Evolutionary conservation across 2,888 invertebrate genomes (phyloP).

Genomic region (Ischnus inquisitorius): DNA sequence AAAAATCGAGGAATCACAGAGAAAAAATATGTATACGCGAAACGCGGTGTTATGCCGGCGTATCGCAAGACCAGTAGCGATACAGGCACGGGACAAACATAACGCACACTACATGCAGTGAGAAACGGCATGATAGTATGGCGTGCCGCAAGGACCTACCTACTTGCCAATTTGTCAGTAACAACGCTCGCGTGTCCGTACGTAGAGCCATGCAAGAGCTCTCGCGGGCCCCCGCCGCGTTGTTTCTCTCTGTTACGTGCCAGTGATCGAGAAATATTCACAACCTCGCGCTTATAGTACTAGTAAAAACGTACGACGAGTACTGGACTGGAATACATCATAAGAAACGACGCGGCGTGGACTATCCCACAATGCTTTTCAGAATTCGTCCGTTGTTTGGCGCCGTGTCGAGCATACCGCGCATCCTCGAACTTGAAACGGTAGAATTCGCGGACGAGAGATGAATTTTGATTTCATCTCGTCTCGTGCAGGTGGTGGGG

Average conservation of each 20-base stretch:
- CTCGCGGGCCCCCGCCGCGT: constrained; percentile 8
- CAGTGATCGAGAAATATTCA: constrained; percentile 59
- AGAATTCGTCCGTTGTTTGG: neutral
- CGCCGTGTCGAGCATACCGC: constrained; percentile 14
- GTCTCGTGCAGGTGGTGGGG: neutral
- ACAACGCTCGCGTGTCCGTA: constrained; percentile 56
- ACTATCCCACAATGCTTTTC: neutral
- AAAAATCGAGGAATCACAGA: neutral
- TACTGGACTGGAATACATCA: constrained; percentile 19
- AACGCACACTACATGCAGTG: neutral
- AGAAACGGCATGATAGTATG: constrained; percentile 35
- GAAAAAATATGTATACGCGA: neutral
- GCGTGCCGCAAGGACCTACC: constrained; percentile 58
- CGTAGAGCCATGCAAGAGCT: constrained; percentile 15
- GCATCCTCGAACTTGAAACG: constrained; percentile 17
- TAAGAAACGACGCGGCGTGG: neutral
- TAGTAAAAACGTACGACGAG: neutral
- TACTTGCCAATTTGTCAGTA: constrained; percentile 64
- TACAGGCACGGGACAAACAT: constrained; percentile 22
- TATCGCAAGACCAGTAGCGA: constrained; percentile 22
- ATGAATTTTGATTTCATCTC: constrained; percentile 4
- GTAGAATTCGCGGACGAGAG: neutral
- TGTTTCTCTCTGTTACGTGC: constrained; percentile 58
- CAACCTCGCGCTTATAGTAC: neutral
- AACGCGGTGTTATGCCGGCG: constrained; percentile 27